phyloP scores from a whole-genome alignment of 2,113 vertebrate genomes.

The Spea multiplicata region DNA sequence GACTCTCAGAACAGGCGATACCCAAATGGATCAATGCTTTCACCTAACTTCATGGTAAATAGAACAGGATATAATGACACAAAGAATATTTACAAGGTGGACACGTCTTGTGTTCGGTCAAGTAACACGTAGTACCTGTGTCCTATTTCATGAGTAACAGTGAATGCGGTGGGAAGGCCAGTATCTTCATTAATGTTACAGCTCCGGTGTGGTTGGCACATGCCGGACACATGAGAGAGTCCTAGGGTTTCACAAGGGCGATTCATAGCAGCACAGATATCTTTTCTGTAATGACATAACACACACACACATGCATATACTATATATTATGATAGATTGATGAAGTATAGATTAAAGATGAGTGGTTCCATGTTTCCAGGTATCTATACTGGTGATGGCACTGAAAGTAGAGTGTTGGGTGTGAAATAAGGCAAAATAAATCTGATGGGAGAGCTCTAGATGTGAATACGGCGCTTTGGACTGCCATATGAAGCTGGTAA shows the following conservation, averaged over 20 bases:
- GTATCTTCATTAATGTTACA: slow-evolving; percentile 95
- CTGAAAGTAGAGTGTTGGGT: not conserved
- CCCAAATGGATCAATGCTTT: too few relatives aligned
- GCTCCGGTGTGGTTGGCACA: slow-evolving; percentile 91
- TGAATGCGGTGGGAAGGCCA: slow-evolving; percentile 89
- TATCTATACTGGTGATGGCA: too few relatives aligned
- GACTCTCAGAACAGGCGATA: too few relatives aligned
- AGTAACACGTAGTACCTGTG: slow-evolving; percentile 79
- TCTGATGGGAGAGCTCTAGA: too few relatives aligned
- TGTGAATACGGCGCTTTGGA: too few relatives aligned
- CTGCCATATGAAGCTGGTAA: too few relatives aligned
- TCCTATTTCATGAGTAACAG: slow-evolving; percentile 90
- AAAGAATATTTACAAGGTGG: not conserved
- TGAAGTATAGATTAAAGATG: too few relatives aligned
- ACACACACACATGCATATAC: not conserved
- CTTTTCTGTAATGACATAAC: slow-evolving; percentile 72
- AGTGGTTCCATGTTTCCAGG: too few relatives aligned
- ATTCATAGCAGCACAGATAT: slow-evolving; percentile 90
- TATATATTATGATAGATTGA: not conserved
- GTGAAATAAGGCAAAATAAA: not conserved
- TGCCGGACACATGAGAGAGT: slow-evolving; percentile 88
- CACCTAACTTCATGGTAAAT: too few relatives aligned
- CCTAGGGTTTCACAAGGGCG: slow-evolving; percentile 93
- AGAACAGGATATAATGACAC: too few relatives aligned
- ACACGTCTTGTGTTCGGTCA: not conserved